Evolutionary conservation across 2,797 vertebrate species (phyloP), one percentile per base, ranked within the genome.

Genomic region (Oreochromis grahami): DNA sequence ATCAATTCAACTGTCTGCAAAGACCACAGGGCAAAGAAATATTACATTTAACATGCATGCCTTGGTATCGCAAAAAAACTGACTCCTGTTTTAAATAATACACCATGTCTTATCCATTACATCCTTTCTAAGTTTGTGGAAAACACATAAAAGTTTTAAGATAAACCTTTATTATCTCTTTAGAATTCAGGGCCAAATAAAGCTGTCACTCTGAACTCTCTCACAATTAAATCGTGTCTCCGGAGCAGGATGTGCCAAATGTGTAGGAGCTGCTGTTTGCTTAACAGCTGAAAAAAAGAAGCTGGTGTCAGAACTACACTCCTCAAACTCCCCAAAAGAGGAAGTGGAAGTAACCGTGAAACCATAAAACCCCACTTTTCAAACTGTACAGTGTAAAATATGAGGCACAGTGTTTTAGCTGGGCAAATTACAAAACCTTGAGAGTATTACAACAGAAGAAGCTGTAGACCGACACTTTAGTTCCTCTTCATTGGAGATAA

Each of bases 271-370:
- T 65, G 4, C 13, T 2, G 24, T 63, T 38, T 21, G 12, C 70
- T 34, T 32, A 48, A 74, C 9, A 78, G 53, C 24, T 38, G 79
- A 76, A 55, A 83, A 81, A 81, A 32, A 51, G 9, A 81, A 79
- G 80, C 19, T 26, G 78, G 38, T 68, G 43, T 84, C 41, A n/a
- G 68, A 17, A 86, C 53, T 14, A 32, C 70, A 45, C 45, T 8
- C 6, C 11, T 36, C 58, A 63, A 34, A 6, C 26, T 51, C 81
- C 12, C 29, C 3, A 3, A 58, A 80, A 84, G 45, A 87, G 52
- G 86, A 91, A 92, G 83, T 87, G 84, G 65, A 88, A 92, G 51
- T 3, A 63, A 51, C 29, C 24, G 76, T 26, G 2, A 76, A 58
- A 86, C 4, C 11, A 5, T 52, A 3, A 88, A 84, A 78, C 4